Percentiles rank a stretch among this genome's conserved stretches.
These are phyloP conservation scores for Bombus huntii DNA, from an alignment of 1,140 invertebrate genomes.

Conservation along the genomic window DNA sequence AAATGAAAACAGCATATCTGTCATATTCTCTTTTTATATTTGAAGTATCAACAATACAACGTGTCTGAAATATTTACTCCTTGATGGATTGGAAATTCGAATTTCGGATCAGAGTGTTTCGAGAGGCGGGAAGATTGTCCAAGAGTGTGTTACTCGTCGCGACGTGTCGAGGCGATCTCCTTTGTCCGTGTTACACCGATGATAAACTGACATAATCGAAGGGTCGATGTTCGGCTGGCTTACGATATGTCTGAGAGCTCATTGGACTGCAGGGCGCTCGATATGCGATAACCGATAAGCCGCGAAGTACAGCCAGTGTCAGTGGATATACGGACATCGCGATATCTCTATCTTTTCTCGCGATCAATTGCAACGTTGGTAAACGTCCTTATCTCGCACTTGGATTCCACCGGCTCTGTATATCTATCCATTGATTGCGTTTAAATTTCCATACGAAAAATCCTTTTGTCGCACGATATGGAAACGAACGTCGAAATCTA, in stretches of 20 bases:
- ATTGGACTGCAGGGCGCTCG: constrained; percentile 37
- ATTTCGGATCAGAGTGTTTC: neutral
- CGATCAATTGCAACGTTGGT: constrained; percentile 53
- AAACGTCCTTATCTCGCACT: constrained; percentile 42
- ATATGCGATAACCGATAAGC: constrained; percentile 59
- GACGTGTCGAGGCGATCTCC: constrained; percentile 19
- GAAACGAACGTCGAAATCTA: neutral
- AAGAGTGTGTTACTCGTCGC: constrained; percentile 25
- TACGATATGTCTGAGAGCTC: constrained; percentile 57
- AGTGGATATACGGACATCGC: constrained; percentile 40
- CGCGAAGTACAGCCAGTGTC: constrained; percentile 48
- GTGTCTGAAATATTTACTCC: neutral
- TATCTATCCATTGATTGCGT: constrained; percentile 11
- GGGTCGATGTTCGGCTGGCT: constrained; percentile 53
- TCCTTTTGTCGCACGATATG: neutral
- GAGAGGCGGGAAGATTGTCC: neutral
- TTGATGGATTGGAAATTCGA: neutral
- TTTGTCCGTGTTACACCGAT: constrained; percentile 51
- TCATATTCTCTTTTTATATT: neutral
- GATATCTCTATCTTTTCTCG: constrained; percentile 47
- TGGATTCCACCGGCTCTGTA: constrained; percentile 18
- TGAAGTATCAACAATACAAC: neutral
- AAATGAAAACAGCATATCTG: neutral
- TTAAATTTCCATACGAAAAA: neutral
- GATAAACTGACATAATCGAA: constrained; percentile 63